These are phyloP conservation scores for Temnothorax unifasciatus DNA, from an alignment of 2,888 invertebrate genomes.

Conservation along the genomic window DNA sequence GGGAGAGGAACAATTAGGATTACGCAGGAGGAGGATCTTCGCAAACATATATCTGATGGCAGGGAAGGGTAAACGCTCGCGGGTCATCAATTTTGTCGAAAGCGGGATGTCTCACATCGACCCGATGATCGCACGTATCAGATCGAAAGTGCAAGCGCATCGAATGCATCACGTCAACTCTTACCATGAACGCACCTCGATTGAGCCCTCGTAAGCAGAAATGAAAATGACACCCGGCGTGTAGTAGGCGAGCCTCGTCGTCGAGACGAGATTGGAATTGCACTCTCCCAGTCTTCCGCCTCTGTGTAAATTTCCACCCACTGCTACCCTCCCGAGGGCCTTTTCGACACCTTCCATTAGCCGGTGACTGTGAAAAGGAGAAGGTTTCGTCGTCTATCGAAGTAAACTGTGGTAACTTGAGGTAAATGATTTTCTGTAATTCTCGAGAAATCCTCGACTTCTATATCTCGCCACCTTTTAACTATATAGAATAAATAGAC, in stretches of 20 bases:
- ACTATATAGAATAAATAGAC: neutral
- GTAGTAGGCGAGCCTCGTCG: slow-evolving; percentile 64
- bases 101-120: neutral
- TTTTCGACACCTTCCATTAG: slow-evolving; percentile 78
- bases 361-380: slow-evolving; percentile 69
- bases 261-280: slow-evolving; percentile 74
- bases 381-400: slow-evolving; percentile 72
- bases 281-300: slow-evolving; percentile 49
- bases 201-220: slow-evolving; percentile 53
- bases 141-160: neutral
- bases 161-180: slow-evolving; percentile 30
- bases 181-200: slow-evolving; percentile 47
- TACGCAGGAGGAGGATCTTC: neutral
- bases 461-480: neutral
- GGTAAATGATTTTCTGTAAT: slow-evolving; percentile 57
- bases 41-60: slow-evolving; percentile 3
- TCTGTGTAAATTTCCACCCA: slow-evolving; percentile 75
- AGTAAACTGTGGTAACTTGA: slow-evolving; percentile 66
- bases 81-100: neutral
- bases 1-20: neutral
- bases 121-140: slow-evolving; percentile 25
- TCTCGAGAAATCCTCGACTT: slow-evolving; percentile 28
- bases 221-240: slow-evolving; percentile 75
- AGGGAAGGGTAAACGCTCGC: neutral
- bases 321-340: slow-evolving; percentile 68